Conservation (phyloP, 2,797 vertebrate species). For the Limosa lapponica region DNA sequence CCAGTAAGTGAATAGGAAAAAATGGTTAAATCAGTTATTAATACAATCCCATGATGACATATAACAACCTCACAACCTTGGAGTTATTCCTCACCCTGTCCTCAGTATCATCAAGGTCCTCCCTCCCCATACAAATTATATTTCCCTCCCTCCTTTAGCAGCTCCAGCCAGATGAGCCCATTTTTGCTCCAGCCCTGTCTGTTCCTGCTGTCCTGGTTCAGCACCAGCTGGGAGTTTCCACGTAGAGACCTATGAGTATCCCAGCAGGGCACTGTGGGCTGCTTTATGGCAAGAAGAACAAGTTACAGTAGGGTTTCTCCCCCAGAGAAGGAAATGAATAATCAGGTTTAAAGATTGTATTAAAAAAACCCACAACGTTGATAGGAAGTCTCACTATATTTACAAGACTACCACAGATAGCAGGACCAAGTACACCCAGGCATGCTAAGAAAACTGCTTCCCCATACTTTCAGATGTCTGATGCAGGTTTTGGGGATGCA, state of each 20-base stretch:
- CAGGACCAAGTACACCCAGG: background rate
- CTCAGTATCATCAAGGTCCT: background rate
- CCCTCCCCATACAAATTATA: background rate
- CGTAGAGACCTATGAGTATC: background rate
- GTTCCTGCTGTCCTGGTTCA: background rate
- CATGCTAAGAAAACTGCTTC: background rate
- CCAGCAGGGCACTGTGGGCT: background rate
- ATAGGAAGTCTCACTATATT: background rate
- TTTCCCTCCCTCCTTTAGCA: background rate
- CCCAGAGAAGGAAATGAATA: background rate
- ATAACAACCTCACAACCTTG: background rate
- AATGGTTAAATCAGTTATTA: background rate
- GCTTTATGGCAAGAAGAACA: background rate
- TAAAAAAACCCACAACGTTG: background rate
- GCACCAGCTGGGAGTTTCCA: background rate
- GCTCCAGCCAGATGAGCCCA: background rate
- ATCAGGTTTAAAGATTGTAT: background rate
- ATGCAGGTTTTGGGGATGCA: background rate
- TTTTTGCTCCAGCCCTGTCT: background rate
- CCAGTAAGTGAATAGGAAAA: background rate
- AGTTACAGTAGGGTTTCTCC: accelerated
- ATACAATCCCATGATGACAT: background rate
- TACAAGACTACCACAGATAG: background rate
- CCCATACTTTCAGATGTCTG: background rate
- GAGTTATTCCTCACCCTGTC: background rate